Conservation (phyloP, 2,797 vertebrate species). For the Pipistrellus pygmaeus region DNA sequence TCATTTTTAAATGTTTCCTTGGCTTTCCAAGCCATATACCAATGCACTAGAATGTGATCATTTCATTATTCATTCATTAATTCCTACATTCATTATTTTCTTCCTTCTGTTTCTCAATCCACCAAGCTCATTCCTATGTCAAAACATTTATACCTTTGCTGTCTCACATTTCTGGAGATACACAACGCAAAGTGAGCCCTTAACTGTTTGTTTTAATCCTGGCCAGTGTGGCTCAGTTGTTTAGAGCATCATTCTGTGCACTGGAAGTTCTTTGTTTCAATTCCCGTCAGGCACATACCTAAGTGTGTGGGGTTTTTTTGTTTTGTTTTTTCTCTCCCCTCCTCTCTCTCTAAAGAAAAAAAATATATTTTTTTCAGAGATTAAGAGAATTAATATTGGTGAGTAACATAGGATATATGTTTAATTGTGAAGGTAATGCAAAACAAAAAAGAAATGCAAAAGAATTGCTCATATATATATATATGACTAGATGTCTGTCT, state of each 20-base stretch:
- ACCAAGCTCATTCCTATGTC: background rate
- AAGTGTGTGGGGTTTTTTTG: no score
- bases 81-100: background rate
- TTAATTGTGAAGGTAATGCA: conserved; percentile 28
- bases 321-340: no score
- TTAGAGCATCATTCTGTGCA: no score
- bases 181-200: background rate
- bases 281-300: no score
- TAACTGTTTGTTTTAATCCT: background rate
- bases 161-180: background rate
- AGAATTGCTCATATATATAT: background rate
- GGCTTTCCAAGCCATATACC: background rate
- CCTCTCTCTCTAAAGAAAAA: no score
- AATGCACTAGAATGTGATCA: background rate
- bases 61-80: background rate
- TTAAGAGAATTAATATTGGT: background rate
- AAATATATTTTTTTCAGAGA: background rate
- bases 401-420: background rate
- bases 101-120: background rate
- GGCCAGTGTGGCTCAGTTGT: no score
- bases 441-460: background rate
- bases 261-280: no score
- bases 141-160: background rate
- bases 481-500: background rate
- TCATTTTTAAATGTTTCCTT: background rate